A percentile compares a stretch with the other conserved stretches of the same genome.
Evolutionary conservation across 2,888 invertebrate genomes (phyloP).

Genomic region (Clivina fossor): DNA sequence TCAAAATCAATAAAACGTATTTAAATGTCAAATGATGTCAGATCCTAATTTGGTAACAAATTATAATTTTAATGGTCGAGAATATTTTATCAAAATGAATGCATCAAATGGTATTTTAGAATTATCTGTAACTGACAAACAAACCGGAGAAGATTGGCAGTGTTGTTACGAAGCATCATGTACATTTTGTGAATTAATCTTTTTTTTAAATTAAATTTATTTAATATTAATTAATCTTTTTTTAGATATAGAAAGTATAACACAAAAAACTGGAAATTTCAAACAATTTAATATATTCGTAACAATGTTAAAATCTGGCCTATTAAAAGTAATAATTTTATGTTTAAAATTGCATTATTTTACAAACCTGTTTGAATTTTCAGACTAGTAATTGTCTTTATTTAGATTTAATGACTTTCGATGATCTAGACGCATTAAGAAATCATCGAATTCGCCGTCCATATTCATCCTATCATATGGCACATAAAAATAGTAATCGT

Average conservation of each 20-base stretch:
- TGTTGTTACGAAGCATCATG: slow-evolving; percentile 55
- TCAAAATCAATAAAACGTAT: slow-evolving; percentile 10
- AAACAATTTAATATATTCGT: slow-evolving; percentile 59
- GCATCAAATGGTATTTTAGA: slow-evolving; percentile 53
- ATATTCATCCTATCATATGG: slow-evolving; percentile 41
- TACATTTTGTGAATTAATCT: slow-evolving; percentile 41
- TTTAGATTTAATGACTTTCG: slow-evolving; percentile 57
- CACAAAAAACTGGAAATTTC: slow-evolving; percentile 59
- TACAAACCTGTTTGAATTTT: slow-evolving; percentile 35
- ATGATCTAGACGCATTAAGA: slow-evolving; percentile 56
- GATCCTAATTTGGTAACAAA: slow-evolving; percentile 55
- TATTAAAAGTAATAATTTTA: slow-evolving; percentile 52
- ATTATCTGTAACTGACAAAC: slow-evolving; percentile 56
- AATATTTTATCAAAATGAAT: slow-evolving; percentile 55
- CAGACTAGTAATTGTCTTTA: slow-evolving; percentile 58
- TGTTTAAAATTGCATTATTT: not conserved
- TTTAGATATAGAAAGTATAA: slow-evolving; percentile 60
- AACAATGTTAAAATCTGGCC: slow-evolving; percentile 58
- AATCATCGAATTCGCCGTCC: slow-evolving; percentile 48
- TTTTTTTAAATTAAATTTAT: too few species aligned
- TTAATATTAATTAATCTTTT: too few species aligned
- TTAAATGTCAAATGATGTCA: slow-evolving; percentile 42
- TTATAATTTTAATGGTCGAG: slow-evolving; percentile 54
- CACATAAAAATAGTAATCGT: slow-evolving; percentile 49
- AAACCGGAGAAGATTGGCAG: slow-evolving; percentile 59